These are phyloP conservation scores for Armadillidium nasatum DNA, from an alignment of 1,140 invertebrate genomes.

Conservation along the genomic window DNA sequence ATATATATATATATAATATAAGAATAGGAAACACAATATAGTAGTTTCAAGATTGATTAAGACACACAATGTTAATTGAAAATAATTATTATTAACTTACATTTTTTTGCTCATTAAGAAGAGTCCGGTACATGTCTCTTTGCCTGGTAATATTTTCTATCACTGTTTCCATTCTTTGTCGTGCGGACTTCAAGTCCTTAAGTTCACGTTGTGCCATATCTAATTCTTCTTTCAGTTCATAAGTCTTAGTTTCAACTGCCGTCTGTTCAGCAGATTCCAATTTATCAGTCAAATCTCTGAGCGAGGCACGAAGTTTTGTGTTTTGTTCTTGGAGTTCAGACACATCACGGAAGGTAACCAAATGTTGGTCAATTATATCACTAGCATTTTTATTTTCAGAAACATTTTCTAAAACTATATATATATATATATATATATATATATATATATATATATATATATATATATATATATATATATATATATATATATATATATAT, in stretches of 20 bases:
- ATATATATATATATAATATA: no score
- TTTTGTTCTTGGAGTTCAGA: slow-evolving; percentile 83
- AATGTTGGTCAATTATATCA: slow-evolving; percentile 49
- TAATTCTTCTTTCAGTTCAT: slow-evolving; percentile 52
- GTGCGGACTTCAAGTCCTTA: slow-evolving; percentile 62
- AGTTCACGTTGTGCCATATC: slow-evolving; percentile 55
- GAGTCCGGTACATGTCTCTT: slow-evolving; percentile 79
- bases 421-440: not conserved
- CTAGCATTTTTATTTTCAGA: not conserved
- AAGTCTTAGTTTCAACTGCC: slow-evolving; percentile 50
- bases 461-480: not conserved
- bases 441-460: not conserved
- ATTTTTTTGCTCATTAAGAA: slow-evolving; percentile 63
- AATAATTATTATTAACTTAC: not conserved
- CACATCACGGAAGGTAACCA: slow-evolving; percentile 84
- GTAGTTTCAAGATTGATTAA: no score
- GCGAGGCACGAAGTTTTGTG: slow-evolving; percentile 69
- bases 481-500: not conserved
- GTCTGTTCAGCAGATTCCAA: slow-evolving; percentile 71
- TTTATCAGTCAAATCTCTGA: slow-evolving; percentile 73
- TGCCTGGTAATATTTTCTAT: slow-evolving; percentile 72
- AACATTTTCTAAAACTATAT: not conserved
- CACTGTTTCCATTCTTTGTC: slow-evolving; percentile 71
- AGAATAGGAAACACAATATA: no score
- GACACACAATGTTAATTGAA: no score